These are phyloP conservation scores for Lasioglossum villosulum DNA, from an alignment of 2,888 invertebrate species.

Conservation along the genomic window DNA sequence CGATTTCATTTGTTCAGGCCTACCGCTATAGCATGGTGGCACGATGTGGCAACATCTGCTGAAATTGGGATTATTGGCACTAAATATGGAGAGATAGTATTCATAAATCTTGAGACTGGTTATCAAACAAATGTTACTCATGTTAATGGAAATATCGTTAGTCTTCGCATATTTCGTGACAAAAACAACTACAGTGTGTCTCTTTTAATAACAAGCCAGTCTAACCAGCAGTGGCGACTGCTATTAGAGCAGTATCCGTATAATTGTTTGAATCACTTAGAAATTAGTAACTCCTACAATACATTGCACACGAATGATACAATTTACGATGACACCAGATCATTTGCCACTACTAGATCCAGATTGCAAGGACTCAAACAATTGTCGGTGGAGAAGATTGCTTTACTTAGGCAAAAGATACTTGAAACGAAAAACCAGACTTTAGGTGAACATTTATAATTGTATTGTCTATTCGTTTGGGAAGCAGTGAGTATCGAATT, in stretches of 20 bases:
- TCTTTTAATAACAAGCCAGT: conserved; percentile 89
- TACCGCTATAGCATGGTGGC: conserved; percentile 83
- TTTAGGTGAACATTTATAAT: conserved; percentile 62
- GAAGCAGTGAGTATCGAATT: neutral
- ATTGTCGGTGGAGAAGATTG: conserved; percentile 89
- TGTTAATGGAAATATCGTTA: conserved; percentile 87
- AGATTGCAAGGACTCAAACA: conserved; percentile 88
- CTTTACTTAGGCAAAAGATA: conserved; percentile 88
- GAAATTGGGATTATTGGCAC: conserved; percentile 84
- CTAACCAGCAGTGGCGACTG: conserved; percentile 92
- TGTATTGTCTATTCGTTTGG: conserved; percentile 64
- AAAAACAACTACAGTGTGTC: conserved; percentile 87
- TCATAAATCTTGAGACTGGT: conserved; percentile 90
- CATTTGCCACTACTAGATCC: conserved; percentile 84
- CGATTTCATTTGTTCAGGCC: conserved; percentile 70
- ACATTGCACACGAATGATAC: conserved; percentile 36
- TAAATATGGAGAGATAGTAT: conserved; percentile 87
- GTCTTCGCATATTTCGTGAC: conserved; percentile 90
- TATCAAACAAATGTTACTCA: conserved; percentile 87
- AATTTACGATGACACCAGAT: conserved; percentile 77
- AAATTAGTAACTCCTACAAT: conserved; percentile 63
- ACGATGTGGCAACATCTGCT: conserved; percentile 77
- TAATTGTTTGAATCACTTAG: conserved; percentile 83
- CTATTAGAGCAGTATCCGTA: conserved; percentile 91
- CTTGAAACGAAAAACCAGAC: conserved; percentile 85